A percentile compares a stretch with the other conserved stretches of the same genome.
Evolutionary conservation across 2,113 vertebrate genomes (phyloP).

Genomic region (Acanthisitta chloris): DNA sequence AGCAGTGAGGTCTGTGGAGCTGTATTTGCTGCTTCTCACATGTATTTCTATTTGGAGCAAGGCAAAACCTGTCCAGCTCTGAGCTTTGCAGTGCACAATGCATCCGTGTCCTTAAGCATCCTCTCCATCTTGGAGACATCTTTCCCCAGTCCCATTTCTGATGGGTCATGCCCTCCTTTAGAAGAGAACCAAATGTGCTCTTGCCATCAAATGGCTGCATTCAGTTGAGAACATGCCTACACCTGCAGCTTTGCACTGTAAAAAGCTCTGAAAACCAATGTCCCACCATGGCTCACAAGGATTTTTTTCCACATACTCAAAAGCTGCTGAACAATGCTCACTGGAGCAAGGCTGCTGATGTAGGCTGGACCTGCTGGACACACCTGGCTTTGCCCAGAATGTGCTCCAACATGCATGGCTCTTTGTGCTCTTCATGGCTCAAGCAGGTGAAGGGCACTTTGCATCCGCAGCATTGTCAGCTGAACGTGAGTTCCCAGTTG

Average conservation of each 20-base stretch:
- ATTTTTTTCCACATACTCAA: not conserved
- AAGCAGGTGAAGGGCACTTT: not conserved
- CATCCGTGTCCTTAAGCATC: not conserved
- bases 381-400: not conserved
- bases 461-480: not conserved
- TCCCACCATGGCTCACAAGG: accelerated
- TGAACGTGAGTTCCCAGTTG: not conserved
- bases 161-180: not conserved
- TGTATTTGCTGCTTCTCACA: not conserved
- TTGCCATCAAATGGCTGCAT: not conserved
- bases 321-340: not conserved
- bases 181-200: not conserved
- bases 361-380: no score
- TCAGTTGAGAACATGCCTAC: not conserved
- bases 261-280: not conserved
- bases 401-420: not conserved
- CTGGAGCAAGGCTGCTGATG: not conserved
- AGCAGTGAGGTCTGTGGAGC: not conserved
- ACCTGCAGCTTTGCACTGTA: not conserved
- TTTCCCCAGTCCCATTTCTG: not conserved
- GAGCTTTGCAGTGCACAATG: not conserved
- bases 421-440: not conserved
- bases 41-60: not conserved
- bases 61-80: not conserved
- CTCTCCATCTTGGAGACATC: accelerated